Percentiles rank a stretch among this genome's conserved stretches.
phyloP scores from a whole-genome alignment of 1,140 invertebrate genomes.

The Chymomyza costata region DNA sequence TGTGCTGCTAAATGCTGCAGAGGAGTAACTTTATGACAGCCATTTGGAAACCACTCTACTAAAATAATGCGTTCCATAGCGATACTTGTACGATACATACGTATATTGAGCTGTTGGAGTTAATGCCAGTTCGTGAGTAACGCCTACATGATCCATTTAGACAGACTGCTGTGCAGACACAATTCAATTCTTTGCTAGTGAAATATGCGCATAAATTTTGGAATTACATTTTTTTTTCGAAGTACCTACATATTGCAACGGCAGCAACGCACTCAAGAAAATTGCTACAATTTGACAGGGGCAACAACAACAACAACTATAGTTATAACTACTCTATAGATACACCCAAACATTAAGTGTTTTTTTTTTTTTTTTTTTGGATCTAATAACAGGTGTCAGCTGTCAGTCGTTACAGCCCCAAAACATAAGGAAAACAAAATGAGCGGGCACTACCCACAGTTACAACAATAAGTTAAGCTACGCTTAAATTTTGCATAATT shows the following conservation, averaged over 20 bases:
- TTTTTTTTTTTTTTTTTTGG: too few relatives aligned
- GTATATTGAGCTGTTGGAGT: too few relatives aligned
- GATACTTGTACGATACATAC: slow-evolving; percentile 13
- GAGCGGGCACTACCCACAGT: neutral
- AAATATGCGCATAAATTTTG: slow-evolving; percentile 39
- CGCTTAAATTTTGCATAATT: slow-evolving; percentile 20
- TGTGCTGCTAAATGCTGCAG: slow-evolving; percentile 69
- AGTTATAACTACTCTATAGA: slow-evolving; percentile 1
- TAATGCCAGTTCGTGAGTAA: too few relatives aligned
- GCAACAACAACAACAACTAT: slow-evolving; percentile 24
- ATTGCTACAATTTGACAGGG: slow-evolving; percentile 50
- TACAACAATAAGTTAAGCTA: too few relatives aligned
- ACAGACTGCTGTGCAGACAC: slow-evolving; percentile 17
- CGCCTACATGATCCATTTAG: slow-evolving; percentile 38
- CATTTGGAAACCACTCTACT: slow-evolving; percentile 32
- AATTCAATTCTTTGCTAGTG: slow-evolving; percentile 15
- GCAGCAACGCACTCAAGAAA: slow-evolving; percentile 51
- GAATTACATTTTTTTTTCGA: too few relatives aligned
- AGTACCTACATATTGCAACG: slow-evolving; percentile 14
- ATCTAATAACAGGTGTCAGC: slow-evolving; percentile 69
- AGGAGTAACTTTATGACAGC: slow-evolving; percentile 54
- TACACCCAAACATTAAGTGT: slow-evolving; percentile 43
- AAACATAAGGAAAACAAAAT: slow-evolving; percentile 8
- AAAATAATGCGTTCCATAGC: slow-evolving; percentile 51
- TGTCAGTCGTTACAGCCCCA: slow-evolving; percentile 52